Conservation (phyloP, 1,140 invertebrate genomes). For the Oreohelix idahoensis region DNA sequence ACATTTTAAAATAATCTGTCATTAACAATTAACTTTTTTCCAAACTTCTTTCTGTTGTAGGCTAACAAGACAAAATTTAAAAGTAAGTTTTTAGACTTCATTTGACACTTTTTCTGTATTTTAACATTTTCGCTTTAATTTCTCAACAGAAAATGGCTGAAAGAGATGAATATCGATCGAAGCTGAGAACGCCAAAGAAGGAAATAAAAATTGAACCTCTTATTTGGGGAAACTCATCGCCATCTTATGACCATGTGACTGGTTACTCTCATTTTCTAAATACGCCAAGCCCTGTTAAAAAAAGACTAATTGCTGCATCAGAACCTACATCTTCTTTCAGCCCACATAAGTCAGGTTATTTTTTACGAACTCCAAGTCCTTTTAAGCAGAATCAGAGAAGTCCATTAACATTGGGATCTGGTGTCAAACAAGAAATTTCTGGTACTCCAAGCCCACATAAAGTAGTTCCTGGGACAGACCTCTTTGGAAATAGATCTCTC, state of each 20-base stretch:
- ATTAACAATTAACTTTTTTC: too few relatives aligned
- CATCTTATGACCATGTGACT: not conserved
- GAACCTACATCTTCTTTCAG: not conserved
- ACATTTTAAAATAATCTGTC: too few relatives aligned
- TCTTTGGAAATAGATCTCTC: constrained; percentile 38
- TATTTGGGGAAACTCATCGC: not conserved
- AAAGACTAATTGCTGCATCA: not conserved
- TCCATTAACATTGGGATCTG: not conserved
- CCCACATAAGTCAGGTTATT: constrained; percentile 39
- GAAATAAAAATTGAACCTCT: not conserved
- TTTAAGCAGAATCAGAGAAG: not conserved
- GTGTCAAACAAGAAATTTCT: not conserved
- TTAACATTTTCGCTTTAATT: too few relatives aligned
- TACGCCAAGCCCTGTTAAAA: constrained; percentile 24
- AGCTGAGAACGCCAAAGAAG: constrained; percentile 34
- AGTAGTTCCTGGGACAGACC: constrained; percentile 10
- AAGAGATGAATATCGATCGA: constrained; percentile 23
- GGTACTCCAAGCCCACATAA: constrained; percentile 33
- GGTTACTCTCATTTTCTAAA: constrained; percentile 10
- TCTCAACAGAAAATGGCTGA: constrained; percentile 8
- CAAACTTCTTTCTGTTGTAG: too few relatives aligned
- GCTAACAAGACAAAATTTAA: too few relatives aligned
- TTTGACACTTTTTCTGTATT: too few relatives aligned
- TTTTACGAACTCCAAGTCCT: constrained; percentile 39
- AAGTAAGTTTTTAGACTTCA: too few relatives aligned